phyloP scores from a whole-genome alignment of 2,888 invertebrate species.

The Sphaeridia pumilis region DNA sequence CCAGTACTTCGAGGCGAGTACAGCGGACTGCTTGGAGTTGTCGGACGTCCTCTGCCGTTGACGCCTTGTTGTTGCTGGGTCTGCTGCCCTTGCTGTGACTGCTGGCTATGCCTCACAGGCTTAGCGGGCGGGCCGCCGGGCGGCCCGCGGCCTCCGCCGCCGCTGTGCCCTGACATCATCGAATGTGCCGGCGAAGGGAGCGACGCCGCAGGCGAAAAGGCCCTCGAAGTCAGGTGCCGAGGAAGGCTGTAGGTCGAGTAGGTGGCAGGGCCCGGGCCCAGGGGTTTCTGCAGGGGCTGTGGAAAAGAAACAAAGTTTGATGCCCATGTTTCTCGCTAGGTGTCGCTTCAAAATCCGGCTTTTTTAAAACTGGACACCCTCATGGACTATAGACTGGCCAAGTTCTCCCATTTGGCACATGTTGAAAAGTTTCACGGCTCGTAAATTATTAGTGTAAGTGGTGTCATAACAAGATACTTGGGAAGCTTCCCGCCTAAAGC shows the following conservation, averaged over 20 bases:
- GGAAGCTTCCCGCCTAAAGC: no score
- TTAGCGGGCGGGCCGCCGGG: constrained; percentile 22
- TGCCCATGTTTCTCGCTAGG: background rate
- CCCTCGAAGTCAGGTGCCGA: constrained; percentile 9
- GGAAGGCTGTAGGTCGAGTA: constrained; percentile 16
- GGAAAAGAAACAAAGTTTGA: background rate
- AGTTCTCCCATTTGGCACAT: background rate
- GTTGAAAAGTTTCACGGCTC: background rate
- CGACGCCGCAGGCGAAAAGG: constrained; percentile 5
- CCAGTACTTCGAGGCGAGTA: constrained; percentile 27
- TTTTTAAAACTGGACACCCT: no score
- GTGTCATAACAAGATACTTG: no score
- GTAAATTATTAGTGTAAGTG: background rate
- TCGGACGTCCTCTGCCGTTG: constrained; percentile 30
- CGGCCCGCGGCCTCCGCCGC: background rate
- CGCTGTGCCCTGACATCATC: background rate
- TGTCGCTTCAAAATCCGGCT: background rate
- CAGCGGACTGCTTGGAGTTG: constrained; percentile 29
- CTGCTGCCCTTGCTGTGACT: no score
- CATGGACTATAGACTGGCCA: no score
- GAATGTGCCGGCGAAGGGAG: background rate
- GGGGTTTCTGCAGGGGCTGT: constrained; percentile 7
- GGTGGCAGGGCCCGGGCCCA: constrained; percentile 5
- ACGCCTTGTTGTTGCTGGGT: no score
- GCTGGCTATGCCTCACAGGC: constrained; percentile 32